These are phyloP conservation scores for Philonicus albiceps DNA, from an alignment of 2,888 invertebrate genomes.

Conservation along the genomic window DNA sequence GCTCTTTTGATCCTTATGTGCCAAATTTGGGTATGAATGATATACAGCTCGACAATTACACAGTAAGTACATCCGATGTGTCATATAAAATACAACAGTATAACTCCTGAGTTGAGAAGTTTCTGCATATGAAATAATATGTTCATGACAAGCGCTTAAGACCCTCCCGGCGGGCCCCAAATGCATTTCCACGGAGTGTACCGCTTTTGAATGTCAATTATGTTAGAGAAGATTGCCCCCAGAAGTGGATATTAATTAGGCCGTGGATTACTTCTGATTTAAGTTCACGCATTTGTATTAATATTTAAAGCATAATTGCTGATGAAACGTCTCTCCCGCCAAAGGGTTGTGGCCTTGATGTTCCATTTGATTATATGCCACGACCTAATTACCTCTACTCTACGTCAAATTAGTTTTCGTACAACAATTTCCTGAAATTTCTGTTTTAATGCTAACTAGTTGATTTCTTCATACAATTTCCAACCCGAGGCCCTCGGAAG, in stretches of 20 bases:
- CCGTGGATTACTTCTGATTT: not conserved
- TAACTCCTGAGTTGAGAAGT: not conserved
- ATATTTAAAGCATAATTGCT: not conserved
- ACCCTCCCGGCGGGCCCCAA: not conserved
- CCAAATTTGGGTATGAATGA: not conserved
- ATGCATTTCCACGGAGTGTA: not conserved
- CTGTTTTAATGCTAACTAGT: not conserved
- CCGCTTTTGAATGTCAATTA: not conserved
- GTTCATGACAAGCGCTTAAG: not conserved
- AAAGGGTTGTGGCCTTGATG: not conserved
- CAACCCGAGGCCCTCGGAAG: not conserved
- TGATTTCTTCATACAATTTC: not conserved
- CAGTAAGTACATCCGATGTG: not conserved
- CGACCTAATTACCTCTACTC: not conserved
- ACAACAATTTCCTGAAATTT: not conserved
- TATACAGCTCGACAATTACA: not conserved
- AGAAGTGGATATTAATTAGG: not conserved
- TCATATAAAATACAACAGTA: not conserved
- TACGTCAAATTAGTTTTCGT: not conserved
- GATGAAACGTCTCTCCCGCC: not conserved
- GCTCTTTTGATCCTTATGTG: not conserved
- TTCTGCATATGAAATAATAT: not conserved
- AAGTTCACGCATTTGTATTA: not conserved
- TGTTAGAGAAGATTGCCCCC: not conserved
- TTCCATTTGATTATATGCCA: not conserved